Evolutionary conservation across 2,888 invertebrate species (phyloP).

Genomic region (Agrotis clavis): DNA sequence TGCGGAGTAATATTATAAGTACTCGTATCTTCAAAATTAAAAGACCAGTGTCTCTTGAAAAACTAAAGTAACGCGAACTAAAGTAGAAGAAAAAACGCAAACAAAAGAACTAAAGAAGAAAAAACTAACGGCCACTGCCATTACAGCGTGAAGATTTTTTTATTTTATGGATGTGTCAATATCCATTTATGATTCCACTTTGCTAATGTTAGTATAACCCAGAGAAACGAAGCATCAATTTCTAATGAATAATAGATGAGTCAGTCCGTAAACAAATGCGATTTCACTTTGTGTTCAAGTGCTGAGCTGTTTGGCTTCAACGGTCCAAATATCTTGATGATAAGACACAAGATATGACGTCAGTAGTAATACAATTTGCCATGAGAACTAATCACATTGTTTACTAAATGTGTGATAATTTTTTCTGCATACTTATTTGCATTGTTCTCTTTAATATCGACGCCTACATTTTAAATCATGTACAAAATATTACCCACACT

Average conservation of each 20-base stretch:
- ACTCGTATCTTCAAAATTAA: too few relatives aligned
- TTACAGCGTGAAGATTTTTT: not conserved
- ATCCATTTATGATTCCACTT: not conserved
- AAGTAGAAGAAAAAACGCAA: too few relatives aligned
- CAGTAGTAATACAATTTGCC: constrained; percentile 19
- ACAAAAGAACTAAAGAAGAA: too few relatives aligned
- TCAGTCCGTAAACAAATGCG: constrained; percentile 8
- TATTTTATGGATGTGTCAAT: not conserved
- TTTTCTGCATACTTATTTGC: constrained; percentile 6
- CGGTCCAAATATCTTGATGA: constrained; percentile 31
- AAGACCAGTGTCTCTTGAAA: too few relatives aligned
- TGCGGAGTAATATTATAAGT: too few relatives aligned
- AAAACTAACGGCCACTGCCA: too few relatives aligned
- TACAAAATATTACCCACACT: too few relatives aligned
- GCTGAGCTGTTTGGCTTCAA: constrained; percentile 4
- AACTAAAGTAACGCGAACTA: too few relatives aligned
- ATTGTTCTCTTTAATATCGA: constrained; percentile 9
- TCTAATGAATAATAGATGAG: constrained; percentile 23
- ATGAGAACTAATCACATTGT: constrained; percentile 5
- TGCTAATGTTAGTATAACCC: not conserved
- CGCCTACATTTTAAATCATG: too few relatives aligned
- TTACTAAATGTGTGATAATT: not conserved
- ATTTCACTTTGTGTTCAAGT: constrained; percentile 16
- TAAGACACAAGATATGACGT: constrained; percentile 23
- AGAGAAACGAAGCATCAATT: not conserved